phyloP scores from a whole-genome alignment of 2,113 vertebrate genomes.

The Anser brachyrhynchus region DNA sequence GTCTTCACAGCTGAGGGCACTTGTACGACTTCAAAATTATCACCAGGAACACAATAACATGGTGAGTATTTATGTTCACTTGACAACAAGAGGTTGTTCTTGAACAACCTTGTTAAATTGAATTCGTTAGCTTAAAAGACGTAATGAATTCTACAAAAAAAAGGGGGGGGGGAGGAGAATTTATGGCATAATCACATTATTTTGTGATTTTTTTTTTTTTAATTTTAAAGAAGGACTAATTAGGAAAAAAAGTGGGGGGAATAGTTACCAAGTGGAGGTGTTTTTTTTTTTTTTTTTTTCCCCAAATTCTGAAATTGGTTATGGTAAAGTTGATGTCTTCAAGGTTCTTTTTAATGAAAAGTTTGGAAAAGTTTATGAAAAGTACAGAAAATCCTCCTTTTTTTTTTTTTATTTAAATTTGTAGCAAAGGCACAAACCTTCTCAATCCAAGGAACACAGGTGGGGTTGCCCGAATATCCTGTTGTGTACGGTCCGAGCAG shows the following conservation, averaged over 20 bases:
- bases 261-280: background rate
- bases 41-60: background rate
- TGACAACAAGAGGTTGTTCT: background rate
- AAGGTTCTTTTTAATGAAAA: background rate
- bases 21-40: background rate
- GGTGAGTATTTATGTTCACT: background rate
- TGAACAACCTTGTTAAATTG: background rate
- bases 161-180: background rate
- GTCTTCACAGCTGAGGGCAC: background rate
- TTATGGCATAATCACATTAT: background rate
- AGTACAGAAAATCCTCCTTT: background rate
- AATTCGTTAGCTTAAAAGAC: background rate
- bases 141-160: background rate
- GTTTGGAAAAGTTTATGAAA: background rate
- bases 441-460: background rate
- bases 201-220: background rate
- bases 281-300: rapidly evolving
- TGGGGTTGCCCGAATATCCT: background rate
- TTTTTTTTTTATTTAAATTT: background rate
- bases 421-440: background rate
- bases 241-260: background rate
- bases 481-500: rapidly evolving
- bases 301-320: background rate
- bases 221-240: background rate
- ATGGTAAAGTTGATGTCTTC: background rate